Evolutionary conservation across 2,888 invertebrate species (phyloP), one percentile per base, ranked within the genome.

Genomic region (Malthinus seriepunctatus): DNA sequence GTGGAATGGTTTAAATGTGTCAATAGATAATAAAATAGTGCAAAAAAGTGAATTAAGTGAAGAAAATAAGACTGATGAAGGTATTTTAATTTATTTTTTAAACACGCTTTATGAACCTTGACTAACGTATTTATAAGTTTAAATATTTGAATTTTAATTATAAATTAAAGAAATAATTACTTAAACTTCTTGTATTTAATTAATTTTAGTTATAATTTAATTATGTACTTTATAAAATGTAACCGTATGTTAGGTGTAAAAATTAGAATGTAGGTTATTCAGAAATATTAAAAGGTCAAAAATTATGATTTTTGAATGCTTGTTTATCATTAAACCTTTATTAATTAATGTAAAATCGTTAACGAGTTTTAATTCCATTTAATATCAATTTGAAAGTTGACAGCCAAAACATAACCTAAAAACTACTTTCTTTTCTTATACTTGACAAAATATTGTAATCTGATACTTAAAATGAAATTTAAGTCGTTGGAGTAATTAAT

Each of bases 1-100:
- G 70, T 68, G 71, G 71, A 78, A 76, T 72, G 75, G 71, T 67
- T 66, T 69, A 72, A 77, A 73, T 71, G 47, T 45, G 15, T 33
- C 47, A 42, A 35, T 38, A 35, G 56, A 61, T 49, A 61, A 34
- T 35, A 53, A 53, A 12, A 12, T 32, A 8, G 46, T 15, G 52
- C 71, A 69, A 67, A 66, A 64, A 65, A 65, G 63, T 45, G 70
- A 72, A 39, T 56, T 60, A 46, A 61, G 53, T 45, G 71, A 73
- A 47, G 71, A 71, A 58, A 69, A 67, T 55, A 72, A 73, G 67
- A 73, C 69, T 68, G 73, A 74, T 23, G 42, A 54, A 57, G 62
- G 62, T 62, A 62, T 37, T 54, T 57, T 37, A 32, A 14, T 48
- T 49, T 53, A 32, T 23, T 23, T 23, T 23, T 23, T 23, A 23